A percentile compares a stretch with the other conserved stretches of the same genome.
phyloP scores from a whole-genome alignment of 1,140 invertebrate species.

The Ptiloglossa arizonensis region DNA sequence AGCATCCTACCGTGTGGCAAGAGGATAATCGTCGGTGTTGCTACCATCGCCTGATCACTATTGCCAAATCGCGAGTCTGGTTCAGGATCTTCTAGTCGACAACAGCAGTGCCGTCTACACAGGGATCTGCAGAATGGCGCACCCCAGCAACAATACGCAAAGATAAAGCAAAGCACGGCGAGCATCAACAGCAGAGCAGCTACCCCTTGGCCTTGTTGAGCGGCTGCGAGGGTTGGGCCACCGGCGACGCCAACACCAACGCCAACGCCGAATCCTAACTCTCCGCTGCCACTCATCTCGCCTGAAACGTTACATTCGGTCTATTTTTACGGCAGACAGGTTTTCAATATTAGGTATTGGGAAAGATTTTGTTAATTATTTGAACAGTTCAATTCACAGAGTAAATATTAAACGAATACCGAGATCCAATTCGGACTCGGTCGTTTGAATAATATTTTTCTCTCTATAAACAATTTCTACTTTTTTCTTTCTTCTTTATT shows the following conservation, averaged over 20 bases:
- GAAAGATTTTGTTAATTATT: too few species aligned
- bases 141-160: constrained; percentile 84
- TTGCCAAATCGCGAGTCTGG: constrained; percentile 66
- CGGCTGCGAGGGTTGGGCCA: constrained; percentile 64
- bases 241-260: constrained; percentile 69
- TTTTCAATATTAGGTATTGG: too few species aligned
- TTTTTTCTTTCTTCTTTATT: neutral
- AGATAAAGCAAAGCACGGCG: constrained; percentile 83
- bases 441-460: too few species aligned
- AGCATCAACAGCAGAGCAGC: constrained; percentile 84
- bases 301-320: constrained; percentile 33
- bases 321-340: too few species aligned
- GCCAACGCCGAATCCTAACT: constrained; percentile 67
- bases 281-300: constrained; percentile 67
- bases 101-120: constrained; percentile 81
- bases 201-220: constrained; percentile 80
- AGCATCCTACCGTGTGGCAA: constrained; percentile 84
- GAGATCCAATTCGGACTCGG: too few species aligned
- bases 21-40: constrained; percentile 83
- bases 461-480: neutral
- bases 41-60: constrained; percentile 72
- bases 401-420: too few species aligned
- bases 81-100: constrained; percentile 76
- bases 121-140: constrained; percentile 82
- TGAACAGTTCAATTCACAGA: too few species aligned